Conservation (phyloP, 2,113 vertebrate genomes). For the Aramus guarauna region DNA sequence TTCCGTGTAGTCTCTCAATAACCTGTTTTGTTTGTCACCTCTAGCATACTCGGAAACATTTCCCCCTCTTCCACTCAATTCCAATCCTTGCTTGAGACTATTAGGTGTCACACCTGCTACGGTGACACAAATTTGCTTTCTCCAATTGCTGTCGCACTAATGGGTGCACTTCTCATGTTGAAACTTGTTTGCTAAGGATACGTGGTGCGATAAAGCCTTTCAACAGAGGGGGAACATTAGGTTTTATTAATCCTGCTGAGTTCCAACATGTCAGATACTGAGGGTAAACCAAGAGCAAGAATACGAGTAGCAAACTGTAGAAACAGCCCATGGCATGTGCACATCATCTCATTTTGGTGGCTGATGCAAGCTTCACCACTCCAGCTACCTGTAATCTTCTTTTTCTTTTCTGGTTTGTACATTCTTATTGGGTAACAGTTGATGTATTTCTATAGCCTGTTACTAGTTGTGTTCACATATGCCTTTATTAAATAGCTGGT, state of each 20-base stretch:
- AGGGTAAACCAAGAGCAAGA: not conserved
- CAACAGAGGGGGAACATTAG: not conserved
- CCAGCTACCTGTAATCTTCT: not conserved
- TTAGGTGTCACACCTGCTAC: not conserved
- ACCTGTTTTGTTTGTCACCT: conserved; percentile 40
- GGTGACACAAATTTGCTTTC: not conserved
- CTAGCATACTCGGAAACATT: not conserved
- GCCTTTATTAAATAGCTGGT: rapidly evolving
- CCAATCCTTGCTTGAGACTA: not conserved
- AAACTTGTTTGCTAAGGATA: not conserved
- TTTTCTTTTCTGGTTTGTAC: not conserved
- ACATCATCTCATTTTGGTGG: not conserved
- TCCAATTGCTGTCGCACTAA: not conserved
- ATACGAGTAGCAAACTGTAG: not conserved
- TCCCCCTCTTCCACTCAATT: not conserved
- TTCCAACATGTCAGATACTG: not conserved
- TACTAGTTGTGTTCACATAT: not conserved
- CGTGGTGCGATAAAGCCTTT: not conserved
- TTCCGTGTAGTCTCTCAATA: not conserved
- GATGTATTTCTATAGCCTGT: not conserved
- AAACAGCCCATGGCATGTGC: not conserved
- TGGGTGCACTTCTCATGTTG: not conserved
- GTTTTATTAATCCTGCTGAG: not conserved
- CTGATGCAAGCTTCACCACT: not conserved
- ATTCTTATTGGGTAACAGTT: not conserved